Evolutionary conservation across 2,113 vertebrate species (phyloP).

Genomic region (Osmerus eperlanus): DNA sequence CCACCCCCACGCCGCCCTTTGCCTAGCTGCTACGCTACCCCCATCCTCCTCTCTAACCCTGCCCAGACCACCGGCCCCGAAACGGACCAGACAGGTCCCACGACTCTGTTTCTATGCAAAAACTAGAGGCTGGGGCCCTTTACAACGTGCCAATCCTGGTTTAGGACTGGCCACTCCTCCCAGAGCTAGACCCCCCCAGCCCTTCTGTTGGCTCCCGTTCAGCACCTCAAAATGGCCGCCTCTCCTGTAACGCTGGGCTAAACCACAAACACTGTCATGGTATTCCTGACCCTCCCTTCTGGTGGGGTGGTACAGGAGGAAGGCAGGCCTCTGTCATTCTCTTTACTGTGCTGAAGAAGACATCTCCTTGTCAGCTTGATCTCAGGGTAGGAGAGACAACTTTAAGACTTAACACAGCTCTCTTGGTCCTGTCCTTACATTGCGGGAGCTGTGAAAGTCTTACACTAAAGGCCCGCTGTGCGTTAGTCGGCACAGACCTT

Average conservation of each 20-base stretch:
- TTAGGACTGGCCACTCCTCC: slow-evolving; percentile 49
- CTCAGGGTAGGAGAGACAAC: slow-evolving; percentile 70
- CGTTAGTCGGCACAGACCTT: slow-evolving; percentile 47
- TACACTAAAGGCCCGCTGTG: slow-evolving; percentile 48
- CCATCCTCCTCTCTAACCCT: slow-evolving; percentile 43
- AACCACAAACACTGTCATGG: slow-evolving; percentile 58
- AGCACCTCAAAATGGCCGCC: slow-evolving; percentile 44
- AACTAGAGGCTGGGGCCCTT: slow-evolving; percentile 60
- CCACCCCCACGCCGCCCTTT: slow-evolving; percentile 32
- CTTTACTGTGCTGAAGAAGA: slow-evolving; percentile 51
- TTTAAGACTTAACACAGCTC: slow-evolving; percentile 49
- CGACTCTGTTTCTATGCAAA: slow-evolving; percentile 79
- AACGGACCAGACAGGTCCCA: slow-evolving; percentile 54
- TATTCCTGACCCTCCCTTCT: slow-evolving; percentile 36
- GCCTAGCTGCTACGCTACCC: slow-evolving; percentile 65
- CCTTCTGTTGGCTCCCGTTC: slow-evolving; percentile 31
- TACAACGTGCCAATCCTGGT: slow-evolving; percentile 54
- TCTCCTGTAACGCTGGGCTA: slow-evolving; percentile 41
- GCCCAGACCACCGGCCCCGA: slow-evolving; percentile 36
- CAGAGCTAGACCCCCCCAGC: slow-evolving; percentile 28
- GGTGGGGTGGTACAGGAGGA: slow-evolving; percentile 21
- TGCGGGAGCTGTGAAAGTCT: slow-evolving; percentile 46
- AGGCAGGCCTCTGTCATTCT: slow-evolving; percentile 44
- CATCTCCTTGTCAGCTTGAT: slow-evolving; percentile 59
- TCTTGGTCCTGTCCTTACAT: slow-evolving; percentile 57